Conservation (phyloP, 2,888 invertebrate species). For the Noctua janthe region DNA sequence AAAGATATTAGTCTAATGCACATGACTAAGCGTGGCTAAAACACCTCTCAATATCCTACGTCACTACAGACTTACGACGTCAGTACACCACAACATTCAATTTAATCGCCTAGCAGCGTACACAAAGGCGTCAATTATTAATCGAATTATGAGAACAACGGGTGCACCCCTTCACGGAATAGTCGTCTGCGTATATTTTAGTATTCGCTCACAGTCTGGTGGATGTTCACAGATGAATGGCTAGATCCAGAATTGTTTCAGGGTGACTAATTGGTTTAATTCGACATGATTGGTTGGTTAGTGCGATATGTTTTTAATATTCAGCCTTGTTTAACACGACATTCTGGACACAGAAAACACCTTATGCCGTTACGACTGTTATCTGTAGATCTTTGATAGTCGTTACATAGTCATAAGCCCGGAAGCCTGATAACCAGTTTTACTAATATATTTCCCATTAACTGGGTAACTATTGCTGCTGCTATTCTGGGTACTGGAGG, state of each 20-base stretch:
- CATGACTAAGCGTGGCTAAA: background rate
- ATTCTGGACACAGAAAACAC: background rate
- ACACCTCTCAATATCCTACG: background rate
- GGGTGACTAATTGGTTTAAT: conserved; percentile 18
- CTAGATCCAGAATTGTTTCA: conserved; percentile 11
- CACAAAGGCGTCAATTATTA: background rate
- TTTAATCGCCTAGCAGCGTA: background rate
- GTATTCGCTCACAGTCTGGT: conserved; percentile 30
- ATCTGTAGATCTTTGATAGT: background rate
- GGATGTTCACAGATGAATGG: conserved; percentile 6
- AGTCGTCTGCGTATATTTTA: background rate
- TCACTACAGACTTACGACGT: background rate
- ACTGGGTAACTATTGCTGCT: background rate
- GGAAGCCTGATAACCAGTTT: background rate
- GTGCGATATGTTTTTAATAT: too few relatives aligned
- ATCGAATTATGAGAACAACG: background rate
- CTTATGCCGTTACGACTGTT: background rate
- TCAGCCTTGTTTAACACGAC: too few relatives aligned
- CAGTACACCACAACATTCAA: background rate
- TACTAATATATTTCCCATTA: background rate
- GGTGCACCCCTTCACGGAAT: background rate
- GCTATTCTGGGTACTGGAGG: too few relatives aligned
- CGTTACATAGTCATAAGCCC: background rate
- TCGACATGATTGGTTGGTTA: background rate
- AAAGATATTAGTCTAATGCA: background rate